These are phyloP conservation scores for Bubo bubo DNA, from an alignment of 2,113 vertebrate species.

Conservation along the genomic window DNA sequence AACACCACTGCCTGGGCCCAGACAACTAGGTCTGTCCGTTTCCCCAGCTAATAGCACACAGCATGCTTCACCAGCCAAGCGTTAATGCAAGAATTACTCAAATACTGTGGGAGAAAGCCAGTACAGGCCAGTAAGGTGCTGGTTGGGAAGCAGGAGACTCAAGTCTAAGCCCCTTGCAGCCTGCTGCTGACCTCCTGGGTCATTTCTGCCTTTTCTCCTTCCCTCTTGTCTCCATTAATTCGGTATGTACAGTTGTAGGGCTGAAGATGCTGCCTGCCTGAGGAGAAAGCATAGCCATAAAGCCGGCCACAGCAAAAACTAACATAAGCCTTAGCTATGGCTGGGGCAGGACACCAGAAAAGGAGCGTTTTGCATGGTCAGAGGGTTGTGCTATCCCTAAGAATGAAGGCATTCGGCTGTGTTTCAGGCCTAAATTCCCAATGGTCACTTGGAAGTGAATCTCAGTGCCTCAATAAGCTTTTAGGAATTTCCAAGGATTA, in stretches of 20 bases:
- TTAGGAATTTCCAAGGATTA: constrained; percentile 18
- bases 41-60: background rate
- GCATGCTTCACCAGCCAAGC: too few relatives aligned
- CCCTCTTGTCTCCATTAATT: background rate
- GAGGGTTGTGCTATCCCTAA: background rate
- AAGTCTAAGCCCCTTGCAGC: background rate
- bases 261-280: background rate
- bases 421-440: background rate
- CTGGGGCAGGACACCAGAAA: background rate
- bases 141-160: background rate
- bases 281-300: too few relatives aligned
- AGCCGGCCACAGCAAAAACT: background rate
- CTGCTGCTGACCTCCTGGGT: background rate
- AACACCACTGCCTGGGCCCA: background rate
- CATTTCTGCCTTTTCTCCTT: background rate
- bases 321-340: background rate
- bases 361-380: background rate
- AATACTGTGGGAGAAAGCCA: background rate
- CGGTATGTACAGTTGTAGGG: background rate
- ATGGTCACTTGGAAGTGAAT: background rate
- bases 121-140: background rate
- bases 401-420: background rate
- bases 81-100: background rate
- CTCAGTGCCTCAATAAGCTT: background rate
- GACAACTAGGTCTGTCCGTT: rapidly evolving